These are phyloP conservation scores for Onychomys torridus DNA, from an alignment of 2,797 vertebrate genomes.

Conservation along the genomic window DNA sequence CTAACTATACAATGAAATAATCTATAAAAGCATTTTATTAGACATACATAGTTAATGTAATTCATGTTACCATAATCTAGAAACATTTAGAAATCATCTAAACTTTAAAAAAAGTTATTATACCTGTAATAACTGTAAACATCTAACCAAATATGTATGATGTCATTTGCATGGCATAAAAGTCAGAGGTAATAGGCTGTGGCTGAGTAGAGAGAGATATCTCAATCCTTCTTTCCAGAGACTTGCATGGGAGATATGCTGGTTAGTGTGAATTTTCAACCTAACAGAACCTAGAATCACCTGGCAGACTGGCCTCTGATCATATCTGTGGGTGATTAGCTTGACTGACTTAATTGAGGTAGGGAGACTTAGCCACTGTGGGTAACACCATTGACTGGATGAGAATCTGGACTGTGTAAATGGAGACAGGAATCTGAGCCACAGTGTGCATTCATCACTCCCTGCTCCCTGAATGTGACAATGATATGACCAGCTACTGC, in stretches of 20 bases:
- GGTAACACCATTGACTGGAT: not conserved
- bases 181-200: not conserved
- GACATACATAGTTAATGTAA: not conserved
- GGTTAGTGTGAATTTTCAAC: not conserved
- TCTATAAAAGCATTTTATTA: not conserved
- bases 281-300: not conserved
- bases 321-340: not conserved
- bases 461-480: not conserved
- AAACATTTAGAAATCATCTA: constrained; percentile 40
- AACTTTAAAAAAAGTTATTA: constrained; percentile 39
- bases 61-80: not conserved
- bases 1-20: not conserved
- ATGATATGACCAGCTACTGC: not conserved
- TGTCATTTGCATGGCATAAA: not conserved
- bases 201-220: not conserved
- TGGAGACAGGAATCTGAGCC: not conserved
- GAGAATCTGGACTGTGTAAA: not conserved
- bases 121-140: not conserved
- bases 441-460: not conserved
- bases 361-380: not conserved
- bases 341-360: not conserved
- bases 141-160: not conserved
- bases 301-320: not conserved
- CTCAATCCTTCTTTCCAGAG: not conserved
- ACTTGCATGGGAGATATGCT: not conserved